These are phyloP conservation scores for Agriopis aurantiaria DNA, from an alignment of 2,888 invertebrate species.

Conservation along the genomic window DNA sequence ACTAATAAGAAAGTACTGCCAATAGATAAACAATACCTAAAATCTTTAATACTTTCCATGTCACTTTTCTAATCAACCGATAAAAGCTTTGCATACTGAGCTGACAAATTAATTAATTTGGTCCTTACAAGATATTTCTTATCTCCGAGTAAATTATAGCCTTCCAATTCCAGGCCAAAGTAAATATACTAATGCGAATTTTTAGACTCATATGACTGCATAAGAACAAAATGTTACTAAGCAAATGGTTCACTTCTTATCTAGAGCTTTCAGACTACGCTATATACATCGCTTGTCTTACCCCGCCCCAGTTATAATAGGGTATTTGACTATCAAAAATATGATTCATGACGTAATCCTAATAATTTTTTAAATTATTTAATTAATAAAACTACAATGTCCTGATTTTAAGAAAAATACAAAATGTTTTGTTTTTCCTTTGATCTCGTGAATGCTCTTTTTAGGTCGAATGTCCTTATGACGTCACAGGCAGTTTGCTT, in stretches of 20 bases:
- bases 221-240: conserved; percentile 7
- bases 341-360: too few species aligned
- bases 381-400: too few species aligned
- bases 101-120: conserved; percentile 11
- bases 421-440: too few species aligned
- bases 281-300: background rate
- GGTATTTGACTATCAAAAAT: too few species aligned
- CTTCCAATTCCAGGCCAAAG: conserved; percentile 7
- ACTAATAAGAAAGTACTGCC: too few species aligned
- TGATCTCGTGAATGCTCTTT: too few species aligned
- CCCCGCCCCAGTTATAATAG: too few species aligned
- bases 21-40: background rate
- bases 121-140: conserved; percentile 25
- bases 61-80: background rate
- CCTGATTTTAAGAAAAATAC: too few species aligned
- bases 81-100: background rate
- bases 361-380: too few species aligned
- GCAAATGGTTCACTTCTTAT: conserved; percentile 16
- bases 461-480: too few species aligned
- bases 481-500: too few species aligned
- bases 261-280: background rate
- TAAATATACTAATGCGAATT: conserved; percentile 3
- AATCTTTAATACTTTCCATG: too few species aligned
- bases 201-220: conserved; percentile 7
- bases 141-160: conserved; percentile 14